These are phyloP conservation scores for Andrena marginata DNA, from an alignment of 2,888 invertebrate genomes.

Conservation along the genomic window DNA sequence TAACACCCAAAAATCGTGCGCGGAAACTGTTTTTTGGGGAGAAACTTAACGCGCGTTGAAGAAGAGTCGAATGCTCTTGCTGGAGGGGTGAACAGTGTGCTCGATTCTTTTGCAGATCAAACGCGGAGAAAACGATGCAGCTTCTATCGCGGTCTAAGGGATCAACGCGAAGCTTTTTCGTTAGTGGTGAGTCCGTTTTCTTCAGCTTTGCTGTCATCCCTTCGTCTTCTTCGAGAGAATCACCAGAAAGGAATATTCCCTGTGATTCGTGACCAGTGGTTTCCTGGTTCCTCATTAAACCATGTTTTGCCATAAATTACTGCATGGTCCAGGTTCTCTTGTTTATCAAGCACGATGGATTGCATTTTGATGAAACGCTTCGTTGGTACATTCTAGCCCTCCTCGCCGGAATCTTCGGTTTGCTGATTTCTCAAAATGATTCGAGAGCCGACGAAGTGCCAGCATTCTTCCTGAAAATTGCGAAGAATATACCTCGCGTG, in stretches of 20 bases:
- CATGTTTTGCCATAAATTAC: no score
- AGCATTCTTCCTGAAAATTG: slow-evolving; percentile 82
- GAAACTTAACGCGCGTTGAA: not conserved
- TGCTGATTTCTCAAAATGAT: slow-evolving; percentile 31
- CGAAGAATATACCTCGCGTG: slow-evolving; percentile 79
- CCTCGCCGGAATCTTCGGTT: slow-evolving; percentile 19
- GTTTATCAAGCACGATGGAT: not conserved
- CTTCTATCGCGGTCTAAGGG: not conserved
- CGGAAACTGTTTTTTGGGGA: not conserved
- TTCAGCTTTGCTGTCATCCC: no score
- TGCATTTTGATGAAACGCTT: not conserved
- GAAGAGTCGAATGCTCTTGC: not conserved
- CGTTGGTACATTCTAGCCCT: slow-evolving; percentile 30
- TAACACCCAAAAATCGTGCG: slow-evolving; percentile 5
- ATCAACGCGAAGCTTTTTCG: slow-evolving; percentile 6
- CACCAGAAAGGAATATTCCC: no score
- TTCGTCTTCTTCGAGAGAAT: no score
- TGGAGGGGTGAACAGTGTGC: not conserved
- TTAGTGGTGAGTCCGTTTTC: slow-evolving; percentile 37
- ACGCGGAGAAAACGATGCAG: slow-evolving; percentile 26
- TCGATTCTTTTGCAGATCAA: slow-evolving; percentile 40
- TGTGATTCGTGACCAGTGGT: no score
- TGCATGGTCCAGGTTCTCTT: not conserved
- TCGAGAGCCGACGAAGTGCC: slow-evolving; percentile 77
- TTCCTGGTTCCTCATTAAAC: no score